These are phyloP conservation scores for Rhinogobius similis DNA, from an alignment of 2,113 vertebrate genomes.

Conservation along the genomic window DNA sequence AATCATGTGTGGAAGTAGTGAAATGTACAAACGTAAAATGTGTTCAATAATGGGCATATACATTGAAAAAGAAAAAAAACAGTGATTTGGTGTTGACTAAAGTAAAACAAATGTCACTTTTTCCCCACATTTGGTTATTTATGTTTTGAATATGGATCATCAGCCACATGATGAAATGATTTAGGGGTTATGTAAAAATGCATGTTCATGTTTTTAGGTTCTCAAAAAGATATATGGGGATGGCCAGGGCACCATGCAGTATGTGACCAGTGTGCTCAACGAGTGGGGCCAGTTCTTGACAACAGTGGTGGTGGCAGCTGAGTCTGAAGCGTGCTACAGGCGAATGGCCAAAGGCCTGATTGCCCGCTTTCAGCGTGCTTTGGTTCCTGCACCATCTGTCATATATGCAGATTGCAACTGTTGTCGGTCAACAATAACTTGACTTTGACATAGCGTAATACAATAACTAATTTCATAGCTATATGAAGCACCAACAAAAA, in stretches of 20 bases:
- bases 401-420: not conserved
- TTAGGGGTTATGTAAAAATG: too few species aligned
- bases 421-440: not conserved
- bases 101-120: too few species aligned
- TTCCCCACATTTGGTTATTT: too few species aligned
- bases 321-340: not conserved
- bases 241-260: not conserved
- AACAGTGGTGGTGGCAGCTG: not conserved
- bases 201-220: not conserved
- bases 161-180: too few species aligned
- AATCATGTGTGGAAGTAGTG: not conserved
- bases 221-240: not conserved
- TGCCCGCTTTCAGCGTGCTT: not conserved
- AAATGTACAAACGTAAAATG: too few species aligned
- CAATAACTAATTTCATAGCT: too few species aligned
- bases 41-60: too few species aligned
- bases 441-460: too few species aligned
- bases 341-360: not conserved
- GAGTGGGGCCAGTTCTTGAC: constrained; percentile 6
- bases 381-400: not conserved
- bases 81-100: too few species aligned
- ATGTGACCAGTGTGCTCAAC: not conserved
- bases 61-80: too few species aligned
- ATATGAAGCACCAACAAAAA: too few species aligned
- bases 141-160: too few species aligned